A percentile compares a stretch with the other conserved stretches of the same genome.
Evolutionary conservation across 2,113 vertebrate genomes (phyloP).

Genomic region (Strix aluco): DNA sequence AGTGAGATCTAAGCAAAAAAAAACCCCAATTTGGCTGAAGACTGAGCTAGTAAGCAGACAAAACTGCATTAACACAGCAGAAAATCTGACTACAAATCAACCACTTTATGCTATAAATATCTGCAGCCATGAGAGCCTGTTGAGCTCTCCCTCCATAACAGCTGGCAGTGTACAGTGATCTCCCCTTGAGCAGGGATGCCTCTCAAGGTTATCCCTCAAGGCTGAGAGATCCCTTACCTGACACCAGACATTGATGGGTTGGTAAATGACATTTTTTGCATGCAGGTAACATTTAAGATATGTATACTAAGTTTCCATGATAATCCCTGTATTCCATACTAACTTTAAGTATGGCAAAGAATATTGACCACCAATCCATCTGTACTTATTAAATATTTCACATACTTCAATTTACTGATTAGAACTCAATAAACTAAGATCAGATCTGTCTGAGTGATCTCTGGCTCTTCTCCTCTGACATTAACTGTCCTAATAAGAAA

Average conservation of each 20-base stretch:
- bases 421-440: not conserved
- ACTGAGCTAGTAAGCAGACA: not conserved
- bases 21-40: not conserved
- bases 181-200: not conserved
- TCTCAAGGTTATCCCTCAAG: not conserved
- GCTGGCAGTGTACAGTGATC: not conserved
- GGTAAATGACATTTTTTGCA: not conserved
- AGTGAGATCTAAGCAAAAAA: not conserved
- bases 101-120: not conserved
- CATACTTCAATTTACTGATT: not conserved
- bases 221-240: not conserved
- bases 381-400: not conserved
- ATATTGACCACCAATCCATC: fast-evolving
- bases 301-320: fast-evolving
- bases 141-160: not conserved
- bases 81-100: not conserved
- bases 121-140: not conserved
- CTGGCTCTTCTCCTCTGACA: not conserved
- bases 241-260: fast-evolving
- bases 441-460: not conserved
- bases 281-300: not conserved
- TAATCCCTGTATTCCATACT: not conserved
- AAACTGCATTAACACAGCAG: not conserved
- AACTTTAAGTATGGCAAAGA: not conserved
- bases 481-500: not conserved